Evolutionary conservation across 2,888 invertebrate genomes (phyloP), one percentile per base, ranked within the genome.

Genomic region (Cotesia congregata): DNA sequence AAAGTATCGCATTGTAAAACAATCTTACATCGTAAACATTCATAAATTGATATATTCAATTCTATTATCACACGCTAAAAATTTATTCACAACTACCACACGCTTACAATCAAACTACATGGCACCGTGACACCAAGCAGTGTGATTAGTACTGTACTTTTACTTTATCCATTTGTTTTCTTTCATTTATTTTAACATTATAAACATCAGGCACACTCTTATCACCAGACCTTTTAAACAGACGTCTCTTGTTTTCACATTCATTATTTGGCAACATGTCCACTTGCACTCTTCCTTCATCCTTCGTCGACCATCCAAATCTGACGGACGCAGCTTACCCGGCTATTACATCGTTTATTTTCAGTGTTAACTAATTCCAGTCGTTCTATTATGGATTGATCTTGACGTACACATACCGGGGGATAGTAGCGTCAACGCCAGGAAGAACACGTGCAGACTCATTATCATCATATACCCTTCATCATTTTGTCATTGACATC

Each of bases 371-470:
- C 12, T 50, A 50, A 50, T 50, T 50, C 61, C 61, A 75, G 77
- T 77, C 76, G 76, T 67, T 65, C 50, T 72, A 67, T 74, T 77
- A 65, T 64, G 12, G 17, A 71, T 73, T 76, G 72, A 41, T 64
- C 74, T 71, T 79, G 61, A 71, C 62, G 70, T 30, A 30, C 67
- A 67, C 65, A 72, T 72, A 77, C 77, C 77, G 74, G 74, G 77
- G 77, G 77, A 69, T 65, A 69, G 65, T 59, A 64, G 65, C 82
- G 72, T 83, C 73, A 82, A 83, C 82, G 83, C 81, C 83, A 85
- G 85, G 84, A 84, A 83, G 83, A 85, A 84, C 84, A 87, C 85
- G 85, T 83, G 86, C 86, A 87, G 85, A 86, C 83, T 87, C 86
- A 86, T 83, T 62, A 71, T 74, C 73, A 76, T 74, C 77, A 72